A percentile compares a stretch with the other conserved stretches of the same genome.
These are phyloP conservation scores for Mythimna albipuncta DNA, from an alignment of 2,888 invertebrate genomes.

Conservation along the genomic window DNA sequence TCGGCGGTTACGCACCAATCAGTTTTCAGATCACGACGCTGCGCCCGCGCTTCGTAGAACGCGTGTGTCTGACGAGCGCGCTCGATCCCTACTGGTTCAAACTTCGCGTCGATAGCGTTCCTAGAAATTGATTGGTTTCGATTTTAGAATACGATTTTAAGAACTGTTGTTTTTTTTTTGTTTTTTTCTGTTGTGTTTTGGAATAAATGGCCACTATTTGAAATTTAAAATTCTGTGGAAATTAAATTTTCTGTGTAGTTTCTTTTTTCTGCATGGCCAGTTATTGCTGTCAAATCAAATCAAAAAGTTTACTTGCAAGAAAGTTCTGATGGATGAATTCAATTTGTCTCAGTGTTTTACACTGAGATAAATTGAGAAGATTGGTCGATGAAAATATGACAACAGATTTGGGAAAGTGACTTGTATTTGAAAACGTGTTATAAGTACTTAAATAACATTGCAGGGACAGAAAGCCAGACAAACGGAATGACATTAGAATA, in stretches of 20 bases:
- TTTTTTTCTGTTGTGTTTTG: too few species aligned
- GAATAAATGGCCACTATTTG: neutral
- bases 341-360: too few species aligned
- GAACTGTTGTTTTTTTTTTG: too few species aligned
- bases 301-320: too few species aligned
- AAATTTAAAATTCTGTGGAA: neutral
- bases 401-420: neutral
- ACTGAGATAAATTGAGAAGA: too few species aligned
- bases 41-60: conserved; percentile 80
- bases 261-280: too few species aligned
- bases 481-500: neutral
- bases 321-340: too few species aligned
- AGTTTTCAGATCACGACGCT: conserved; percentile 81
- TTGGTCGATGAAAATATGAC: neutral
- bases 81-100: conserved; percentile 70
- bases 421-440: neutral
- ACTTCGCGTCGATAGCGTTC: conserved; percentile 57
- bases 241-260: too few species aligned
- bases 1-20: conserved; percentile 67
- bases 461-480: neutral
- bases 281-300: too few species aligned
- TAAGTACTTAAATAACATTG: neutral
- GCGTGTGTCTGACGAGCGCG: conserved; percentile 80
- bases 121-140: conserved; percentile 60
- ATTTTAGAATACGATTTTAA: conserved; percentile 44